Conservation (phyloP, 2,888 invertebrate species). For the Cephonodes hylas region DNA sequence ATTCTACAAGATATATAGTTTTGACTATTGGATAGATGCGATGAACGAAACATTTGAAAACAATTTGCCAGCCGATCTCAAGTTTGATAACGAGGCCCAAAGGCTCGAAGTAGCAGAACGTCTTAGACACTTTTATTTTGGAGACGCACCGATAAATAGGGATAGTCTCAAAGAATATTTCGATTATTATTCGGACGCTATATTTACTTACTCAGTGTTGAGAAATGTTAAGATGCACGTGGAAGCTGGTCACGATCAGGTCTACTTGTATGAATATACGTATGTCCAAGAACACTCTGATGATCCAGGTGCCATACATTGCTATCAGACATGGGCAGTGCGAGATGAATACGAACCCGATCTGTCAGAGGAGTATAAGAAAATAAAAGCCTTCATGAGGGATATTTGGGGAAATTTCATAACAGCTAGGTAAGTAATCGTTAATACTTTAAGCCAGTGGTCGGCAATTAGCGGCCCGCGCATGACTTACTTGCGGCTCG, state of each 20-base stretch:
- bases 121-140: conserved; percentile 40
- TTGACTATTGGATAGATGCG: conserved; percentile 27
- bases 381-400: too few relatives aligned
- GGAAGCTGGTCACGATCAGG: conserved; percentile 35
- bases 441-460: too few relatives aligned
- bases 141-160: conserved; percentile 26
- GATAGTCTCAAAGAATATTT: conserved; percentile 30
- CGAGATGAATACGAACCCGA: too few relatives aligned
- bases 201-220: conserved; percentile 31
- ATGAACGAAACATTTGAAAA: conserved; percentile 40
- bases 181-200: conserved; percentile 48
- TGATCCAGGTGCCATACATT: too few relatives aligned
- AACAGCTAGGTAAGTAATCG: too few relatives aligned
- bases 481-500: too few relatives aligned
- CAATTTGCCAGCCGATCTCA: conserved; percentile 37
- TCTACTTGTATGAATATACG: conserved; percentile 38
- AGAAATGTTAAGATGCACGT: conserved; percentile 32
- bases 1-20: conserved; percentile 22
- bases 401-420: too few relatives aligned
- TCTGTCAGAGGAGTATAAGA: too few relatives aligned
- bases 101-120: conserved; percentile 25
- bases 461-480: too few relatives aligned
- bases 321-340: too few relatives aligned
- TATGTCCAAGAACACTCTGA: too few relatives aligned
- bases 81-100: conserved; percentile 25